Percentiles rank a stretch among this genome's conserved stretches.
Evolutionary conservation across 2,888 invertebrate species (phyloP).

Genomic region (Brachynemurus nebulosus): DNA sequence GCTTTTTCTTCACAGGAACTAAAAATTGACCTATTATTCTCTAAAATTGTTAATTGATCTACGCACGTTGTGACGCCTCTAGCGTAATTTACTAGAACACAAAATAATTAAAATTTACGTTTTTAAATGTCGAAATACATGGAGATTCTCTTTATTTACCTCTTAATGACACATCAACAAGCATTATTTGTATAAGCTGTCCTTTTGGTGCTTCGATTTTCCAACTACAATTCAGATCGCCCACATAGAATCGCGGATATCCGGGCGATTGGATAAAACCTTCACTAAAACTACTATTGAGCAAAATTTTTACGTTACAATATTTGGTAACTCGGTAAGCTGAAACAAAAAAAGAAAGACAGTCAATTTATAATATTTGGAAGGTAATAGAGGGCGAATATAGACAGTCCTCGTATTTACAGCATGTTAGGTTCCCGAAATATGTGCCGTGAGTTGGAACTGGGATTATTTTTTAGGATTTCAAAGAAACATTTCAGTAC

Average conservation of each 20-base stretch:
- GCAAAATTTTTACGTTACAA: conserved; percentile 34
- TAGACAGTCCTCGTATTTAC: too few relatives aligned
- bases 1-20: conserved; percentile 41
- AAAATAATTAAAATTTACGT: not conserved
- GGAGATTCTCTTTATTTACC: conserved; percentile 35
- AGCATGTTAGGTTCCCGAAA: too few relatives aligned
- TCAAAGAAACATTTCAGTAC: too few relatives aligned
- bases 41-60: conserved; percentile 38
- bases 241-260: conserved; percentile 60
- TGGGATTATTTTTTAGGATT: too few relatives aligned
- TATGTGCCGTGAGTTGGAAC: too few relatives aligned
- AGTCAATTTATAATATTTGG: too few relatives aligned
- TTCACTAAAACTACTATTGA: conserved; percentile 34
- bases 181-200: conserved; percentile 47
- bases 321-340: conserved; percentile 33
- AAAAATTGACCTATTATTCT: conserved; percentile 35
- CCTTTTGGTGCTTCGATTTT: conserved; percentile 43
- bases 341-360: too few relatives aligned
- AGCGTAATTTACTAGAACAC: not conserved
- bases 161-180: conserved; percentile 56
- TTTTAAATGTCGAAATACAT: not conserved
- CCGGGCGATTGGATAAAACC: conserved; percentile 59
- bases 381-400: too few relatives aligned
- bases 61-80: conserved; percentile 33
- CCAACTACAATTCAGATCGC: conserved; percentile 52